Evolutionary conservation across 2,797 vertebrate species (phyloP), one percentile per base, ranked within the genome.

Genomic region (Geotrypetes seraphini): DNA sequence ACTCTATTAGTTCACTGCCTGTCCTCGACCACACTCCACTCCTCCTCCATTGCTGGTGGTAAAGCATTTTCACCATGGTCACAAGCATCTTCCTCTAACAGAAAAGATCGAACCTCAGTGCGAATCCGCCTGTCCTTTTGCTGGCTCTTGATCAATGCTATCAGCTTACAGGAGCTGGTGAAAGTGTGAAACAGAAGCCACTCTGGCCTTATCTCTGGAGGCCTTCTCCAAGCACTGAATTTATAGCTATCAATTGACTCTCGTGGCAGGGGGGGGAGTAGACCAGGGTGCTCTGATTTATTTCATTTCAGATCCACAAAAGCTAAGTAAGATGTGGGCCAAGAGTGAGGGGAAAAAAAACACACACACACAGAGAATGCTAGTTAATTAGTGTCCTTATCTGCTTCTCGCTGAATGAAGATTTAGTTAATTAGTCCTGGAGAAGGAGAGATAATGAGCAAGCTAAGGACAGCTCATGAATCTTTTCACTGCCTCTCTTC

Each of bases 361-460:
- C n/a, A n/a, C n/a, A 34, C 27, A 33, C 23, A 33, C 39, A 24
- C 13, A 37, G 43, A 31, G 37, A 23, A 39, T 9, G 13, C 20
- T 33, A 31, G 36, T 52, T 55, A 58, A 58, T 63, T 58, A 63
- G 38, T 37, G 19, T 45, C 33, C 47, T 49, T 52, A 43, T 58
- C 41, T 49, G 45, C 37, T 28, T 32, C 3, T 0, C 51, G 31
- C 47, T 46, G 57, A 59, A 45, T 37, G 56, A 51, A 7, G 20
- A 63, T 50, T 10, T 53, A 59, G 49, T 63, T 78, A 73, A 78
- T 75, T 73, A 75, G 68, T 58, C 69, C 47, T 45, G 58, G 54
- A 58, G 50, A 36, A n/a, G n/a, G 25, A 32, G 33, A 70, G 62
- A 71, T 72, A 73, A 75, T 66, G 64, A 73, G 69, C 43, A 35